Evolutionary conservation across 53 echinoderm and acorn worm genomes (phyloP).

Genomic region (Crossaster papposus): DNA sequence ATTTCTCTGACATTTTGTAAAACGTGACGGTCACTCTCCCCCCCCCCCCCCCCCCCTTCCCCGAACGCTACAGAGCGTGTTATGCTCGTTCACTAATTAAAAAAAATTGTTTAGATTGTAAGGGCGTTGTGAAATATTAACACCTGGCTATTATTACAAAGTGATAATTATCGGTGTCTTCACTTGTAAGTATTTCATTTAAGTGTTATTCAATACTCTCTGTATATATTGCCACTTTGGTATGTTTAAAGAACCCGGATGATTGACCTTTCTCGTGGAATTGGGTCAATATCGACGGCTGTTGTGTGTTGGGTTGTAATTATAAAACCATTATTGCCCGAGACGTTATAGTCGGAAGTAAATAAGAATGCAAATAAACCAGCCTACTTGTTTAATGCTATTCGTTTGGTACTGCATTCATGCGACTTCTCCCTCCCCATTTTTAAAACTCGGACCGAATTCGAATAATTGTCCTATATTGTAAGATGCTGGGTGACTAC

Average conservation of each 20-base stretch:
- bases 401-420: too few relatives aligned
- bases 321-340: not conserved
- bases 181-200: not conserved
- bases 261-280: not conserved
- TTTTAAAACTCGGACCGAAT: too few relatives aligned
- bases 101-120: not conserved
- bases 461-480: too few relatives aligned
- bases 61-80: not conserved
- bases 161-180: not conserved
- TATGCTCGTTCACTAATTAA: not conserved
- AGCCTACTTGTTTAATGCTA: too few relatives aligned
- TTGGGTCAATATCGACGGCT: not conserved
- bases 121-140: not conserved
- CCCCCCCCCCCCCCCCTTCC: not conserved
- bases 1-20: not conserved
- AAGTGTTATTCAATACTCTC: not conserved
- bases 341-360: too few relatives aligned
- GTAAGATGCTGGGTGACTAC: too few relatives aligned
- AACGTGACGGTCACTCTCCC: not conserved
- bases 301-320: not conserved
- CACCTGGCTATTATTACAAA: not conserved
- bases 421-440: too few relatives aligned
- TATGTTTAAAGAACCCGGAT: not conserved
- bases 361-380: too few relatives aligned
- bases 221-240: not conserved